phyloP scores from a whole-genome alignment of 2,113 vertebrate genomes.

The Melanocharis versteri region DNA sequence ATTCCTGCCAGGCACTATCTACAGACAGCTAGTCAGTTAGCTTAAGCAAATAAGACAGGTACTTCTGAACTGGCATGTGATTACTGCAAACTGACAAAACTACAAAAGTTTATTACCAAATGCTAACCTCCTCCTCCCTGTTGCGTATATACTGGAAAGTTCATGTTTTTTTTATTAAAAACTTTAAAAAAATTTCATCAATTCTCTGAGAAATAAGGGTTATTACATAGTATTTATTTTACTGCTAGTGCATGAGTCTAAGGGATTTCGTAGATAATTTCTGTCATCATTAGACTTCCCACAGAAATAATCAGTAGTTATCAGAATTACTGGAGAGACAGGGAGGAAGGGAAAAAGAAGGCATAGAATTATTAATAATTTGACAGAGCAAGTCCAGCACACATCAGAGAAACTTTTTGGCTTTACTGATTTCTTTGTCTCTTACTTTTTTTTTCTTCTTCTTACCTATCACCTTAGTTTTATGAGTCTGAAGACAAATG shows the following conservation, averaged over 20 bases:
- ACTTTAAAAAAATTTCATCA: background rate
- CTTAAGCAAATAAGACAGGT: background rate
- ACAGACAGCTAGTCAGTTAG: background rate
- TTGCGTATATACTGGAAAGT: background rate
- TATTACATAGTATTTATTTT: background rate
- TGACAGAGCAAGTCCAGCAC: background rate
- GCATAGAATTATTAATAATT: background rate
- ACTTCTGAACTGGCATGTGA: background rate
- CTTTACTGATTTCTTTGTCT: background rate
- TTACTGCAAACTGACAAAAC: background rate
- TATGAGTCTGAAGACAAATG: background rate
- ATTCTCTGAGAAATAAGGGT: background rate
- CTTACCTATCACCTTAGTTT: background rate
- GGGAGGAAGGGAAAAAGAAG: background rate
- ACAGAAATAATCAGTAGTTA: background rate
- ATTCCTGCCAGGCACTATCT: background rate
- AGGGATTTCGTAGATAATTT: background rate
- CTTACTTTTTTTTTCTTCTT: background rate
- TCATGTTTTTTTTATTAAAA: background rate
- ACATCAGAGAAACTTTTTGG: background rate
- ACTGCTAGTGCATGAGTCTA: background rate
- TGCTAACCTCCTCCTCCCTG: accelerated
- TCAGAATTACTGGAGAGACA: background rate
- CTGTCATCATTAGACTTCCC: background rate
- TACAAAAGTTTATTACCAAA: background rate